Evolutionary conservation across 2,113 vertebrate species (phyloP), one percentile per base, ranked within the genome.

Genomic region (Pelvicachromis taeniatus): DNA sequence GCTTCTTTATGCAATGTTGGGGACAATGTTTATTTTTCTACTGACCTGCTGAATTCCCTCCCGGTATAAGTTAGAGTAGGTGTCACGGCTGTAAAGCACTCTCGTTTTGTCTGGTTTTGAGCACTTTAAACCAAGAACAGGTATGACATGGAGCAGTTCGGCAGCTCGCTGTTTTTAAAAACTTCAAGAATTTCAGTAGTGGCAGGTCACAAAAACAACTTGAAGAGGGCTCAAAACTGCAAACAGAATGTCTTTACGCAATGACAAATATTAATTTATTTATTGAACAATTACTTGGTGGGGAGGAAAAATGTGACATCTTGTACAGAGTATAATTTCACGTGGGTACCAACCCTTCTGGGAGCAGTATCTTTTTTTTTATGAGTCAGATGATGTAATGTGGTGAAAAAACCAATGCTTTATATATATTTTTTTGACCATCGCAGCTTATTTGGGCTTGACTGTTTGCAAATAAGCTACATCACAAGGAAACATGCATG

Each of bases 1-100:
- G 93, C 94, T 95, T 94, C 93, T 96, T 96, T 96, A 96, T 96
- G 96, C 95, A 96, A 96, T 92, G 95, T 94, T 95, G 92, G 92
- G 87, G 88, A 95, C 94, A 93, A 96, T 94, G 94, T 96, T 96
- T 96, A 96, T 96, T 96, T 96, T 96, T 96, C 93, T 96, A 96
- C 95, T 88, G 88, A 95, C 93, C 87, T 91, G 89, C 93, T 92
- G 90, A 93, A 89, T 89, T 86, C 91, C 89, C 89, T 88, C 84
- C 93, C 83, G 80, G 91, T 94, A 93, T 93, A 84, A 93, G 93
- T 93, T 91, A 86, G 94, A 91, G 88, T 92, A 92, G 84, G 88
- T 91, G 90, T 93, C 89, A 81, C 54, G 88, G 86, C 50, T 82
- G 87, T 87, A 86, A 89, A 87, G 90, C 79, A 11, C 78, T 89